Conservation (phyloP, 2,888 invertebrate genomes). For the Temnothorax ravouxi region DNA sequence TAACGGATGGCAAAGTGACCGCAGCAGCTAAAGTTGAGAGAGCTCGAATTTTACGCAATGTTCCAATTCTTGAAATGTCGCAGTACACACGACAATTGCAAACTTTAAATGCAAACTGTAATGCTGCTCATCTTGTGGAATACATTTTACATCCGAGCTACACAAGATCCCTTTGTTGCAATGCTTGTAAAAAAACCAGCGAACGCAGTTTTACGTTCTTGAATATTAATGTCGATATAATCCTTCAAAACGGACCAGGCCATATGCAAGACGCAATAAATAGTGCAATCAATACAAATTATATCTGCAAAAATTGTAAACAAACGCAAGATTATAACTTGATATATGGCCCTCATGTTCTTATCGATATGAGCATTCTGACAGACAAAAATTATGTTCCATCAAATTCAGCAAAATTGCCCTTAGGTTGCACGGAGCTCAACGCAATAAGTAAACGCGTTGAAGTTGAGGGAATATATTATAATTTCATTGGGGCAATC, state of each 20-base stretch:
- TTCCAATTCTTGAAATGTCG: constrained; percentile 37
- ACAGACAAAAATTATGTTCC: neutral
- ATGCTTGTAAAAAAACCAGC: constrained; percentile 19
- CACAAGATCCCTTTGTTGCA: neutral
- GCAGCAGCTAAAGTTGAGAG: constrained; percentile 25
- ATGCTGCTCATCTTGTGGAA: constrained; percentile 50
- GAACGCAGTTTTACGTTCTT: constrained; percentile 26
- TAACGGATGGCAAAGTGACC: constrained; percentile 30
- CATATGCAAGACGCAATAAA: constrained; percentile 44
- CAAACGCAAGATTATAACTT: neutral
- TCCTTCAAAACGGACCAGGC: constrained; percentile 5
- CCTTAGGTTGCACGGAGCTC: neutral
- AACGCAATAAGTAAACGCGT: constrained; percentile 6
- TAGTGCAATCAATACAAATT: constrained; percentile 1
- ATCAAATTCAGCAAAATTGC: neutral
- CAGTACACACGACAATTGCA: constrained; percentile 38
- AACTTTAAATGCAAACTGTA: no score
- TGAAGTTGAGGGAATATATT: constrained; percentile 1
- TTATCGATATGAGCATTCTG: constrained; percentile 16
- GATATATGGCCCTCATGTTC: constrained; percentile 8
- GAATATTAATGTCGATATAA: constrained; percentile 39
- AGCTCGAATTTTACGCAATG: constrained; percentile 33
- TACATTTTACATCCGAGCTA: constrained; percentile 42
- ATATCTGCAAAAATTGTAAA: constrained; percentile 14
- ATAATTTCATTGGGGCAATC: constrained; percentile 41